phyloP scores from a whole-genome alignment of 2,113 vertebrate genomes.

The Oreochromis spilurus region DNA sequence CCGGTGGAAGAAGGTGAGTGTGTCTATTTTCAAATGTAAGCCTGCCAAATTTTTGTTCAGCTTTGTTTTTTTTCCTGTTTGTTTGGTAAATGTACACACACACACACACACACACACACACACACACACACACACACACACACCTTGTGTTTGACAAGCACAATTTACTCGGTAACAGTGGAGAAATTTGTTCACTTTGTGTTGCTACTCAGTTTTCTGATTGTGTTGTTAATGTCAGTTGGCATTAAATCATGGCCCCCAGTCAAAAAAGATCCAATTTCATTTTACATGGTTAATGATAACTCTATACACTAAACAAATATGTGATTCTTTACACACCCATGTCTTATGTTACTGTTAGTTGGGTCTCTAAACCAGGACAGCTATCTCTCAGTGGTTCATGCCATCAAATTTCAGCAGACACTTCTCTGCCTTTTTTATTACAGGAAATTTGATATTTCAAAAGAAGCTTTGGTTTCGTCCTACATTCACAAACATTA shows the following conservation, averaged over 20 bases:
- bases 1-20: slow-evolving; percentile 62
- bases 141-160: neutral
- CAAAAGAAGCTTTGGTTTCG: neutral
- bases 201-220: neutral
- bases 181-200: slow-evolving; percentile 48
- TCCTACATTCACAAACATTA: neutral
- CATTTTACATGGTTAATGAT: neutral
- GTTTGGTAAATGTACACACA: neutral
- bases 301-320: neutral
- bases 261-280: neutral
- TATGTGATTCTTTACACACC: neutral
- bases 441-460: neutral
- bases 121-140: neutral
- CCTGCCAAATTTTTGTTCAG: neutral
- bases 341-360: neutral
- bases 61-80: neutral
- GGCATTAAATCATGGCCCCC: neutral
- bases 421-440: neutral
- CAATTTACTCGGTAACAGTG: neutral
- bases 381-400: neutral
- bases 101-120: neutral
- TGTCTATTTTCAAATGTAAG: slow-evolving; percentile 30
- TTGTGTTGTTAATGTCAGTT: neutral
- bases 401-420: neutral
- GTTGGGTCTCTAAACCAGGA: neutral